Evolutionary conservation across 2,888 invertebrate genomes (phyloP).

Genomic region (Podabrus alpinus): DNA sequence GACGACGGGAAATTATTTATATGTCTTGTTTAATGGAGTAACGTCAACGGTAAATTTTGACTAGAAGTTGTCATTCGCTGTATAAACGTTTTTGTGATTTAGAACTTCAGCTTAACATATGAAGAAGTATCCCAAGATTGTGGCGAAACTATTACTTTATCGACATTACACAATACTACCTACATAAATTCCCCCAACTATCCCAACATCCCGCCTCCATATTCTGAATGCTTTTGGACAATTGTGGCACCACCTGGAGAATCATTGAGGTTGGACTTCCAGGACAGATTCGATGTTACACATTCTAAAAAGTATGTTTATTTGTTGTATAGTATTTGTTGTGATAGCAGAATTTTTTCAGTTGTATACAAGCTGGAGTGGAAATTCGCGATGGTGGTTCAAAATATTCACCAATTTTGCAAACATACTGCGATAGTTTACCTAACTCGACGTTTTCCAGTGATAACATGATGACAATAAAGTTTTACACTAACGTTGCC

Average conservation of each 20-base stretch:
- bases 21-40: constrained; percentile 52
- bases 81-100: constrained; percentile 25
- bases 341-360: constrained; percentile 38
- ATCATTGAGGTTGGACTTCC: constrained; percentile 75
- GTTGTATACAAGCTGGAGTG: constrained; percentile 68
- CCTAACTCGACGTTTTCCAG: constrained; percentile 67
- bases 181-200: constrained; percentile 78
- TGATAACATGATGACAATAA: constrained; percentile 71
- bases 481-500: constrained; percentile 69
- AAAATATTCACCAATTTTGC: constrained; percentile 65
- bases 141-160: constrained; percentile 67
- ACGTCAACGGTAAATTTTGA: background rate
- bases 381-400: constrained; percentile 87
- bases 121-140: constrained; percentile 69
- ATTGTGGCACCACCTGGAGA: constrained; percentile 75
- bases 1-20: constrained; percentile 69
- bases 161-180: constrained; percentile 56
- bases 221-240: constrained; percentile 82
- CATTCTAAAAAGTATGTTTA: constrained; percentile 47
- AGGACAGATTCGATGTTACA: constrained; percentile 72
- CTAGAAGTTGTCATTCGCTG: background rate
- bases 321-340: background rate
- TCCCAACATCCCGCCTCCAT: constrained; percentile 77
- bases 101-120: constrained; percentile 52
- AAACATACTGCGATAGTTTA: constrained; percentile 64